Evolutionary conservation across 2,888 invertebrate genomes (phyloP).

Genomic region (Boloria selene): DNA sequence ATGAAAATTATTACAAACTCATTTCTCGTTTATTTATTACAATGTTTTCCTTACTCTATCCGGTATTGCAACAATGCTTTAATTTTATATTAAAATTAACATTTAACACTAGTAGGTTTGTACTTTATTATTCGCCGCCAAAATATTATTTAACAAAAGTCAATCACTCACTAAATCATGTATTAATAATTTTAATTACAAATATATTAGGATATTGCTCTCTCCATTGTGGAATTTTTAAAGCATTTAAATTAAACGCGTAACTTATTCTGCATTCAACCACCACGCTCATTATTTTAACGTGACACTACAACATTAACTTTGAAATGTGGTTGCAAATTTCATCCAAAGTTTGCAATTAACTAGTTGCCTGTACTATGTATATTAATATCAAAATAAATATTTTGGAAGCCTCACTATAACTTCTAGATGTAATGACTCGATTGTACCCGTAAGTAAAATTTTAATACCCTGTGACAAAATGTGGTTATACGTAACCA

Average conservation of each 20-base stretch:
- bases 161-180: too few species aligned
- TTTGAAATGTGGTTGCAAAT: constrained; percentile 74
- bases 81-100: constrained; percentile 3
- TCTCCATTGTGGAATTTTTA: constrained; percentile 13
- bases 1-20: constrained; percentile 54
- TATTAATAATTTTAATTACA: neutral
- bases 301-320: constrained; percentile 71
- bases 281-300: constrained; percentile 64
- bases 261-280: constrained; percentile 46
- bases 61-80: constrained; percentile 13
- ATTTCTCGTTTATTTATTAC: constrained; percentile 28
- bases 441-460: constrained; percentile 44
- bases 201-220: constrained; percentile 2
- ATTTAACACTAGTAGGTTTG: too few species aligned
- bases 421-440: constrained; percentile 27
- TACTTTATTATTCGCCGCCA: too few species aligned
- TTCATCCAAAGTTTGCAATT: constrained; percentile 75
- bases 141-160: neutral
- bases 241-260: constrained; percentile 35
- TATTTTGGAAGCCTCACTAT: constrained; percentile 68
- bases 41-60: constrained; percentile 23
- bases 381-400: constrained; percentile 66
- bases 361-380: constrained; percentile 72
- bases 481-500: constrained; percentile 33
- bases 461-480: constrained; percentile 59